These are phyloP conservation scores for Saguinus imperator DNA, from an alignment of 2,113 vertebrate genomes.

Conservation along the genomic window DNA sequence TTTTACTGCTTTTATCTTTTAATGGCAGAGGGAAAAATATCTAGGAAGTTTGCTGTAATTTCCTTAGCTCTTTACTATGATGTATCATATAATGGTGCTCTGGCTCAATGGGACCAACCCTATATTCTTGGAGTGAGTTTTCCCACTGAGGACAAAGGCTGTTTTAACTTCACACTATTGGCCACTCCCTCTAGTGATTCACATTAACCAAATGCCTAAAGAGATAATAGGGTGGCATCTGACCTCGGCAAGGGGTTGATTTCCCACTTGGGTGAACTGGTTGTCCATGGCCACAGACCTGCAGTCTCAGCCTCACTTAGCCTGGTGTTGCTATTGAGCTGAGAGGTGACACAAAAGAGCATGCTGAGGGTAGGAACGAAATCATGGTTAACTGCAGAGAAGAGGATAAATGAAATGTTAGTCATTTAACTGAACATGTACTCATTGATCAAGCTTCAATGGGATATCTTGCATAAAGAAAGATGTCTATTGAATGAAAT, in stretches of 20 bases:
- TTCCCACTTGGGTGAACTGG: not conserved
- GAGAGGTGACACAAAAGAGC: not conserved
- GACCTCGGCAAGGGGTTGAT: not conserved
- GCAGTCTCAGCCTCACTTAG: not conserved
- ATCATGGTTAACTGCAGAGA: not conserved
- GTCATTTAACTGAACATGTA: not conserved
- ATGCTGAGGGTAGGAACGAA: not conserved
- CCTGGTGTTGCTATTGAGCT: not conserved
- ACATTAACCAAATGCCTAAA: not conserved
- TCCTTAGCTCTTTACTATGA: not conserved
- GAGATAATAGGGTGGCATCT: not conserved
- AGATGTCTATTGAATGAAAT: not conserved
- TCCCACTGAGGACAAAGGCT: not conserved
- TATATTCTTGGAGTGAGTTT: not conserved
- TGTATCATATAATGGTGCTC: not conserved
- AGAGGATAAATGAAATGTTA: not conserved
- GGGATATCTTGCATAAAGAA: not conserved
- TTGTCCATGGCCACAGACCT: not conserved
- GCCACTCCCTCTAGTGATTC: not conserved
- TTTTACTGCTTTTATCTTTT: conserved; percentile 49
- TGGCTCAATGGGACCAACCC: not conserved
- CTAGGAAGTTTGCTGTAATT: not conserved
- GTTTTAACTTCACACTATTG: not conserved
- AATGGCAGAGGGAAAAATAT: not conserved
- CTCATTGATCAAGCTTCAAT: not conserved